These are phyloP conservation scores for Caenorhabditis angaria DNA, from an alignment of 2,888 invertebrate species.

Conservation along the genomic window DNA sequence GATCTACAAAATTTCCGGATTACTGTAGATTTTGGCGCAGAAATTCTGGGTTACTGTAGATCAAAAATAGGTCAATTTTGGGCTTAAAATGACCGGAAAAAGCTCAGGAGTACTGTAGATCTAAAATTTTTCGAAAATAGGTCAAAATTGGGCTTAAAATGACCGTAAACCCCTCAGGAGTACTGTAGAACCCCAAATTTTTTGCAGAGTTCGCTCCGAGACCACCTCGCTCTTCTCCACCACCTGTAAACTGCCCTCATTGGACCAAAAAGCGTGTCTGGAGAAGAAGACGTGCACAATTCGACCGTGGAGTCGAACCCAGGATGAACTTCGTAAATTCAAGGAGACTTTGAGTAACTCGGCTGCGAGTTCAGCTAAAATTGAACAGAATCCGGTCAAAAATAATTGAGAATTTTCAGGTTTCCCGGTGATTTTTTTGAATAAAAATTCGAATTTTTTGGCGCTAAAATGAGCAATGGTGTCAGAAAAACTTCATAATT, in stretches of 20 bases:
- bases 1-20: no score
- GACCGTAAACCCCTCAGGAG: no score
- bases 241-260: constrained; percentile 43
- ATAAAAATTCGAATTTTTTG: background rate
- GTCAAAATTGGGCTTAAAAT: no score
- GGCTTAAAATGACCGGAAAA: no score
- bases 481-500: background rate
- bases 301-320: constrained; percentile 51
- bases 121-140: no score
- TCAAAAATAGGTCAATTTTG: background rate
- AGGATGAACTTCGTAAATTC: constrained; percentile 51
- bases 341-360: constrained; percentile 37
- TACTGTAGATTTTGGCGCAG: no score
- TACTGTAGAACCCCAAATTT: no score
- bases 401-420: background rate
- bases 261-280: constrained; percentile 21
- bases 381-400: background rate
- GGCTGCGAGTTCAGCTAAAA: background rate
- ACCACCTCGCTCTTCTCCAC: constrained; percentile 41
- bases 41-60: no score
- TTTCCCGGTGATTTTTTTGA: background rate
- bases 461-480: background rate
- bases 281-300: constrained; percentile 48
- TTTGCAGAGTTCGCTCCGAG: constrained; percentile 43
- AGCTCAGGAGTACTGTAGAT: no score